phyloP scores from a whole-genome alignment of 2,888 invertebrate genomes.

The Cephus sareptanus region DNA sequence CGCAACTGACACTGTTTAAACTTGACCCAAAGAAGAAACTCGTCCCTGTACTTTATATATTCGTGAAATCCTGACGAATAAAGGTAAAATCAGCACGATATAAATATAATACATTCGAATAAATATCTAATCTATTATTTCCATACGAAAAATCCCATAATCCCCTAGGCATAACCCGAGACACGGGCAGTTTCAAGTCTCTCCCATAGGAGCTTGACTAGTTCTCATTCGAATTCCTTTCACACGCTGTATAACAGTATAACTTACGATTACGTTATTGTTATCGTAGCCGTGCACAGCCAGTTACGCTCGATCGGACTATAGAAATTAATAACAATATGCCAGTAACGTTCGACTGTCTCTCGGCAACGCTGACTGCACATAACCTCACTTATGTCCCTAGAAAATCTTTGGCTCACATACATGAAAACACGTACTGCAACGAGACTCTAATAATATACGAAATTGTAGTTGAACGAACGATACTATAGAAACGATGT shows the following conservation, averaged over 20 bases:
- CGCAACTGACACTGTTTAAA: not conserved
- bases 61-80: not conserved
- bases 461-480: not conserved
- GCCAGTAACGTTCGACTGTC: not conserved
- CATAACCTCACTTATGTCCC: not conserved
- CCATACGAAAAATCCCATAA: not conserved
- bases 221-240: not conserved
- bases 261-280: not conserved
- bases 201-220: not conserved
- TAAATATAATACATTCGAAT: not conserved
- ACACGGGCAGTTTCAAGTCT: not conserved
- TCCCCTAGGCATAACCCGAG: not conserved
- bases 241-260: not conserved
- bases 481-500: not conserved
- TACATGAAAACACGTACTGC: no score
- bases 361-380: not conserved
- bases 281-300: not conserved
- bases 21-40: not conserved
- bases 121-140: not conserved
- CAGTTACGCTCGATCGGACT: not conserved
- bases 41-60: not conserved
- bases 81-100: not conserved
- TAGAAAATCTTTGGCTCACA: not conserved
- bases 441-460: not conserved
- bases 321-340: not conserved